These are phyloP conservation scores for Xenotilapia longispinis DNA, from an alignment of 2,113 vertebrate genomes.

Conservation along the genomic window DNA sequence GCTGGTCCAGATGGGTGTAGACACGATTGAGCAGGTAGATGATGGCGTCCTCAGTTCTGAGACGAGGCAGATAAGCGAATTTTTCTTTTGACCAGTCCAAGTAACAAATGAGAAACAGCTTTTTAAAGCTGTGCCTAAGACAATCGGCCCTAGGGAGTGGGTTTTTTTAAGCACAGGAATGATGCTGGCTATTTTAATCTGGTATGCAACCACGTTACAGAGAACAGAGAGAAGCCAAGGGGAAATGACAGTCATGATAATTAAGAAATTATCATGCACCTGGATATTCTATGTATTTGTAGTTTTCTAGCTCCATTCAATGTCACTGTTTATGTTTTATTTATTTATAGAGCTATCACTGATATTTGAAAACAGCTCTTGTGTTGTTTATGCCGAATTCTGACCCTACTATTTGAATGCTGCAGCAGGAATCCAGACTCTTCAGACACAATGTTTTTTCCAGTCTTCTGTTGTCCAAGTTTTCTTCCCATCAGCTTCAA, in stretches of 20 bases:
- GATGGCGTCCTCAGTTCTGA: no score
- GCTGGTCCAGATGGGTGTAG: no score
- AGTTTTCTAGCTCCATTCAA: not conserved
- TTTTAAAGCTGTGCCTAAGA: not conserved
- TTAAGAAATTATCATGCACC: not conserved
- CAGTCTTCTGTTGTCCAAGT: not conserved
- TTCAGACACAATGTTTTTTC: not conserved
- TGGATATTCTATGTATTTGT: not conserved
- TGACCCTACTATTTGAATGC: not conserved
- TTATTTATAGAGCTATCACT: not conserved
- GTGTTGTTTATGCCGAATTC: not conserved
- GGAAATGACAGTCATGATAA: not conserved
- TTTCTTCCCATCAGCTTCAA: not conserved
- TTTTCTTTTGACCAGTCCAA: not conserved
- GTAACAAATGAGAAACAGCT: not conserved
- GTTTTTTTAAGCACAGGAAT: not conserved
- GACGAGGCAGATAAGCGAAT: no score
- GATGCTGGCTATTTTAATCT: not conserved
- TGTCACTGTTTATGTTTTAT: not conserved
- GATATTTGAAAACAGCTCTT: not conserved
- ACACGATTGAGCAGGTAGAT: no score
- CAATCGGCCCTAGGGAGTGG: not conserved
- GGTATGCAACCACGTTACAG: not conserved
- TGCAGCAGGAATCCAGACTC: not conserved
- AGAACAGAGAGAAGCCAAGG: not conserved